Base-by-base conservation (phyloP, 2,113 vertebrate genomes). In the Gopherus evgoodei region DNA sequence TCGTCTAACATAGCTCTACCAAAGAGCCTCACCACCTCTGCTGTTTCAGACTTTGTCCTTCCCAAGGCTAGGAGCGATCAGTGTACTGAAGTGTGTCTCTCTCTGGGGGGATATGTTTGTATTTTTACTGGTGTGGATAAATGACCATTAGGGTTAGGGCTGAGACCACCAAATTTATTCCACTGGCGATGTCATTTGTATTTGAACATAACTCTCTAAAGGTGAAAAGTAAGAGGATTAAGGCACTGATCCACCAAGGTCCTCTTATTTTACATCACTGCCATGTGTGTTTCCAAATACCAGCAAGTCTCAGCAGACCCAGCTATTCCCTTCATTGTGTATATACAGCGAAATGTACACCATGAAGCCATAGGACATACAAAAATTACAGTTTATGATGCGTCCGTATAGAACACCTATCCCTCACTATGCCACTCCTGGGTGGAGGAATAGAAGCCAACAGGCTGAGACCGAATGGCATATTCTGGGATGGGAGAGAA, bases 401-500 rank as follows among this genome's bases (percentile, higher is more conserved):
- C 72, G 24, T 27, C 72, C 27, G 3, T 47, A 78, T 16, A 47
- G 24, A 78, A 8, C n/a, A 44, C 11, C 72, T 76, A 13, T 88
- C 59, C 82, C 72, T 16, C 75, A 81, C 92, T 75, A 47, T 35
- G 79, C 89, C 88, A 91, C 12, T 44, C 92, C 89, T 91, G 88
- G 92, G 50, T 90, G 47, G 25, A 90, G 81, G 3, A 1, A 42
- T 25, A 88, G 92, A 96, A 91, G 96, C 92, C 94, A 91, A 93
- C n/a, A 93, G 97, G 86, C 93, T 0, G 31, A 95, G 94, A 89
- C 78, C 80, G 86, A 94, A 50, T 17, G 79, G 5, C 57, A 81
- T 87, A 92, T 87, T 93, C 6, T 81, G 89, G 95, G 96, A 80
- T 1, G 83, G 95, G 96, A 94, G 42, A 86, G 72, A 85, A 96